Evolutionary conservation across 2,888 invertebrate genomes (phyloP).

Genomic region (Aporophyla nigra): DNA sequence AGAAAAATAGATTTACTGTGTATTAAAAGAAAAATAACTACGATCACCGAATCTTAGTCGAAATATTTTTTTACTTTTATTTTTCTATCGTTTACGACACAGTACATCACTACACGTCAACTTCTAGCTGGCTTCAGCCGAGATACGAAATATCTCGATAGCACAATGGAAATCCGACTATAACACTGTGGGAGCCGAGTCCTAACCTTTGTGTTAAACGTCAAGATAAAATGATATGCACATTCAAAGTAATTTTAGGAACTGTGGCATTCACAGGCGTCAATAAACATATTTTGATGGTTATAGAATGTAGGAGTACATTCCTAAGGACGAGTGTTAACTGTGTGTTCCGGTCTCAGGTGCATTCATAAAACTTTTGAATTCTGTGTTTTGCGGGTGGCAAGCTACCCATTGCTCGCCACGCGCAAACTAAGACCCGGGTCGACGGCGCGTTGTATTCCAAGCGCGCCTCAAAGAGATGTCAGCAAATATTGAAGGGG

Average conservation of each 20-base stretch:
- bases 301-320: background rate
- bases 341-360: too few species aligned
- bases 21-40: background rate
- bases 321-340: background rate
- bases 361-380: background rate
- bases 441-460: too few species aligned
- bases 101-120: slow-evolving; percentile 22
- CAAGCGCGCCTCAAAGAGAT: too few species aligned
- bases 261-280: background rate
- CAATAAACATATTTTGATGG: background rate
- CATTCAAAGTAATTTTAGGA: background rate
- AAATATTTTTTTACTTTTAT: background rate
- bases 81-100: slow-evolving; percentile 3
- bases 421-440: too few species aligned
- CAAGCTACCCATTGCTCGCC: too few species aligned
- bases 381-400: too few species aligned
- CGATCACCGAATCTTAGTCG: background rate
- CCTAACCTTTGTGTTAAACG: slow-evolving; percentile 10
- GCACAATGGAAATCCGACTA: slow-evolving; percentile 20
- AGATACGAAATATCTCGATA: slow-evolving; percentile 40
- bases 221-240: slow-evolving; percentile 22
- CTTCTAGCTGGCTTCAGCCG: slow-evolving; percentile 2
- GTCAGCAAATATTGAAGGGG: too few species aligned
- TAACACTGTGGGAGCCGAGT: background rate
- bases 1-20: background rate